These are phyloP conservation scores for Octodonta nipae DNA, from an alignment of 2,888 invertebrate genomes.

Conservation along the genomic window DNA sequence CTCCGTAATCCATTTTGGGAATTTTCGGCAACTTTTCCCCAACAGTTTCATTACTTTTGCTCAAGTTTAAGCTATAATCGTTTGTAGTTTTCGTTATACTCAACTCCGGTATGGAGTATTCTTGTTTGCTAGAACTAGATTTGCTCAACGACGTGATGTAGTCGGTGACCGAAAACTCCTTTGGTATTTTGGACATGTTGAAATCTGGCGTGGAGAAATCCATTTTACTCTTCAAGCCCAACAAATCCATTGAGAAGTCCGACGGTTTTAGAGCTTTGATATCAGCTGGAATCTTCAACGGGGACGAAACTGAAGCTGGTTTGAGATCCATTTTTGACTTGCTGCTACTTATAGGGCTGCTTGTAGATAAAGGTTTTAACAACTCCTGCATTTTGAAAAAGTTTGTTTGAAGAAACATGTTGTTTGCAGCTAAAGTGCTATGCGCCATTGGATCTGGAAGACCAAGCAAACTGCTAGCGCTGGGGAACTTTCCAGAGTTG, in stretches of 20 bases:
- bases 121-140: slow-evolving; percentile 16
- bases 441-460: slow-evolving; percentile 67
- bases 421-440: slow-evolving; percentile 60
- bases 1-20: slow-evolving; percentile 41
- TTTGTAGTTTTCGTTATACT: slow-evolving; percentile 32
- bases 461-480: slow-evolving; percentile 45
- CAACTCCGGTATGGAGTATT: slow-evolving; percentile 34
- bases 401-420: slow-evolving; percentile 55
- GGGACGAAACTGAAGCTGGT: slow-evolving; percentile 12
- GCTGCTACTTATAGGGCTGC: slow-evolving; percentile 37
- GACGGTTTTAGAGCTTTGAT: slow-evolving; percentile 34
- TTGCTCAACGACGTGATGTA: slow-evolving; percentile 21
- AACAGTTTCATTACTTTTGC: slow-evolving; percentile 19
- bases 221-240: slow-evolving; percentile 36
- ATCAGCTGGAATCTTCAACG: slow-evolving; percentile 30
- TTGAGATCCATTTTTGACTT: slow-evolving; percentile 16
- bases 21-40: slow-evolving; percentile 45
- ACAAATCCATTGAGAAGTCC: slow-evolving; percentile 38
- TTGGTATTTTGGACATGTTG: slow-evolving; percentile 30
- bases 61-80: slow-evolving; percentile 25
- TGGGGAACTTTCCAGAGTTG: slow-evolving; percentile 51
- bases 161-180: slow-evolving; percentile 25
- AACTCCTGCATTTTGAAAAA: slow-evolving; percentile 58
- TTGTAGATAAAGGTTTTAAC: slow-evolving; percentile 46
- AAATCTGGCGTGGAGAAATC: slow-evolving; percentile 36